Evolutionary conservation across 2,888 invertebrate species (phyloP).

Genomic region (Meliscaeva auricollis): DNA sequence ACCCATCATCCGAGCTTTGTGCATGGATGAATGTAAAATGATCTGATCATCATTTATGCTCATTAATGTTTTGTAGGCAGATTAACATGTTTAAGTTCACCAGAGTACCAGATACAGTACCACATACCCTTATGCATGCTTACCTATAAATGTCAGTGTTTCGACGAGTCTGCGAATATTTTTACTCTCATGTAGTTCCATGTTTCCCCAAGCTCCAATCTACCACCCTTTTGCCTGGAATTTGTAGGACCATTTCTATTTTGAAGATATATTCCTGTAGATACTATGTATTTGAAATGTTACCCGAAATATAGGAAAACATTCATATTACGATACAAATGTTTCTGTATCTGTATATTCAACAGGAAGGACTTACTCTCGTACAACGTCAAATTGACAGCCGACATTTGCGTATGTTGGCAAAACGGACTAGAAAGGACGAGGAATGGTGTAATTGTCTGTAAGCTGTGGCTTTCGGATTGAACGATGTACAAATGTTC

Average conservation of each 20-base stretch:
- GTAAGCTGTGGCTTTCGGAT: constrained; percentile 41
- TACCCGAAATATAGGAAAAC: constrained; percentile 48
- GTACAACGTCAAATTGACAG: constrained; percentile 64
- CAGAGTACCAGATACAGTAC: constrained; percentile 9
- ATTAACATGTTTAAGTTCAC: constrained; percentile 66
- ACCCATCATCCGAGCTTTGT: constrained; percentile 22
- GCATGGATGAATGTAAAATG: constrained; percentile 44
- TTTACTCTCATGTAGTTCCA: not conserved
- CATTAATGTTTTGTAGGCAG: constrained; percentile 70
- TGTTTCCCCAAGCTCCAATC: constrained; percentile 27
- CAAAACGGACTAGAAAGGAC: constrained; percentile 27
- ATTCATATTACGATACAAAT: constrained; percentile 42
- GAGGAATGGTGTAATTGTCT: constrained; percentile 33
- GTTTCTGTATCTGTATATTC: constrained; percentile 32
- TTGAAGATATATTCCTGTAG: constrained; percentile 18
- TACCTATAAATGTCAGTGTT: constrained; percentile 38
- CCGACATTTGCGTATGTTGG: constrained; percentile 59
- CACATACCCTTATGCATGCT: not conserved
- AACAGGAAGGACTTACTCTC: constrained; percentile 62
- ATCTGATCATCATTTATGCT: constrained; percentile 67
- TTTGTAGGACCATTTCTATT: constrained; percentile 48
- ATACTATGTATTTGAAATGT: constrained; percentile 22
- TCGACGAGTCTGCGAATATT: constrained; percentile 9
- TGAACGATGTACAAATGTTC: constrained; percentile 57
- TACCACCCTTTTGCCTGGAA: constrained; percentile 21